Base-by-base conservation (phyloP, 2,113 vertebrate species). In the Rhinolophus ferrumequinum region DNA sequence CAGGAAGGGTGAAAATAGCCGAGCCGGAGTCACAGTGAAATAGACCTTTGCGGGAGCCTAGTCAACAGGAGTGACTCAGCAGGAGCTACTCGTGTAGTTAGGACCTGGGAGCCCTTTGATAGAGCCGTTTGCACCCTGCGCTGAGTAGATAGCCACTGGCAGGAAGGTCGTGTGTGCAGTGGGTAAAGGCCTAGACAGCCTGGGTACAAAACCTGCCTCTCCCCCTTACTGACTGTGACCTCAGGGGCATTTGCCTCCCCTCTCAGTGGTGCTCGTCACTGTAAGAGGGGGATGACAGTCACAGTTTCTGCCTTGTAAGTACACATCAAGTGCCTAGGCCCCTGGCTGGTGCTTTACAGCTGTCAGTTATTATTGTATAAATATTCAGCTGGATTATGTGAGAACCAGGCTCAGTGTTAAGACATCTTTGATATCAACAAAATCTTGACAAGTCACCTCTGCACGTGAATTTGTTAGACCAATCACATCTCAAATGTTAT, bases 1-100 rank as follows among this genome's bases (percentile, higher is more conserved):
- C 81, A 60, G 93, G 96, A 95, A 95, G n/a, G 38, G 54, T 4
- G 35, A 76, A 89, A 93, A 90, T 87, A 95, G 73, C 64, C 24
- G 2, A 52, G 58, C 15, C 15, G 44, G 60, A 41, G 94, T 95
- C 97, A 96, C 67, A 16, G 66, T 95, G 95, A 96, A 38, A 67
- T 91, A 15, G 82, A n/a, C 52, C 38, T 94, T 64, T 58, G 16
- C 24, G 1, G 13, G 56, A 58, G 50, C 50, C 77, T 33, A 1
- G 50, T 67, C 91, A 21, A 11, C 12, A 41, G 33, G 79, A n/a
- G 41, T 97, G 95, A 97, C 60, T 93, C 72, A 86, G 75, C 73
- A 44, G 60, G 41, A 88, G 47, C 60, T 24, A 24, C 47, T 52
- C 41, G 5, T 75, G 33, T 28, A 19, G 62, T 91, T 77, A 52